Evolutionary conservation across 2,113 vertebrate species (phyloP).

Genomic region (Donacobius atricapilla): DNA sequence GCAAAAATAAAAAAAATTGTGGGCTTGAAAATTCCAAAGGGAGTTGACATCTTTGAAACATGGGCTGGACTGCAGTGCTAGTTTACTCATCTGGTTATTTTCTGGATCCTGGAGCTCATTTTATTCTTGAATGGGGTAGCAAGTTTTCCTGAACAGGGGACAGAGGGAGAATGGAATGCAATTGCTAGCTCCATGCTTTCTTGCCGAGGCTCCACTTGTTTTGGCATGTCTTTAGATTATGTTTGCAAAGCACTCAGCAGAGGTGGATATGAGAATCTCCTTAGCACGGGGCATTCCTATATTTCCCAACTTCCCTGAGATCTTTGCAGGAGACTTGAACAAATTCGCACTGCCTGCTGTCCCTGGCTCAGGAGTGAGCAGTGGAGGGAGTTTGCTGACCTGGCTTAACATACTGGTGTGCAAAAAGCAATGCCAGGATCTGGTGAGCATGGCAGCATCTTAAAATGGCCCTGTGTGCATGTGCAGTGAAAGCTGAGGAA

Average conservation of each 20-base stretch:
- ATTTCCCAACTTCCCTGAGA: background rate
- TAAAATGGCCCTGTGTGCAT: background rate
- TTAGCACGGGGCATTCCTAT: background rate
- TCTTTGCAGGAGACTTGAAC: background rate
- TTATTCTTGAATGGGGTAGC: background rate
- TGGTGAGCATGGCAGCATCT: background rate
- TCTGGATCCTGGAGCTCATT: background rate
- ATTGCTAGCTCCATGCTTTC: background rate
- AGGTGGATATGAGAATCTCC: background rate
- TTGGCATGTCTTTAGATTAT: background rate
- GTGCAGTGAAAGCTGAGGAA: background rate
- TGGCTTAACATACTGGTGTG: background rate
- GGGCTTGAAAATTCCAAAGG: background rate
- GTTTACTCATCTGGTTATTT: background rate
- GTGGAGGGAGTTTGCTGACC: background rate
- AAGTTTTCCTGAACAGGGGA: background rate
- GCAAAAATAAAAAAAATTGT: background rate
- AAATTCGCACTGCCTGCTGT: background rate
- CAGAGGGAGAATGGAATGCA: background rate
- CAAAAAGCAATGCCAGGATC: background rate
- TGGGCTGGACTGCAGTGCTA: background rate
- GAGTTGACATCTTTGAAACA: background rate
- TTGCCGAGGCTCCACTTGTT: background rate
- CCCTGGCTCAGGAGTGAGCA: background rate
- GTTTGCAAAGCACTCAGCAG: background rate